Evolutionary conservation across 2,888 invertebrate genomes (phyloP), one percentile per base, ranked within the genome.

Genomic region (Drosophila sordidula): DNA sequence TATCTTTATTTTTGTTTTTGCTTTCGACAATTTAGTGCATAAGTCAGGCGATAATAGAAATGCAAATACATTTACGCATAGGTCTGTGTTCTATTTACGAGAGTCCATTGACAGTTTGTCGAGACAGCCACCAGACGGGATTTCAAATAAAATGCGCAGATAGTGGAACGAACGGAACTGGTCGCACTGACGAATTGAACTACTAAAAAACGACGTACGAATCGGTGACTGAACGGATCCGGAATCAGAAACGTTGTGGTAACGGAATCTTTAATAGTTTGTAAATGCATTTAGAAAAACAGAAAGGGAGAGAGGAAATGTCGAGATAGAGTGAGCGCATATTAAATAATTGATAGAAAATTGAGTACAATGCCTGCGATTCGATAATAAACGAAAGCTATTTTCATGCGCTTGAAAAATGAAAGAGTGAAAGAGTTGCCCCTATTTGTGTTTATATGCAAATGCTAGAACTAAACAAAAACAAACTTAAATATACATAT

Each of bases 91-190:
- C 47, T 63, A 44, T 57, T 69, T 34, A 65, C 50, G 41, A 8
- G 51, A 62, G 69, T 81, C 69, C 78, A 70, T 70, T 81, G 79
- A 65, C 70, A 78, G 82, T 65, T 64, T 75, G 64, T 44, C 45
- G 52, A 65, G 70, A 63, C 67, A n/a, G 22, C 1, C 50, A 14
- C 29, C 52, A 70, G 72, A 73, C 66, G 36, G 57, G 39, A 47
- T 14, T 11, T 36, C 9, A 25, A 36, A 32, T 38, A 12, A 25
- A 36, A 25, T 38, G 39, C 36, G 32, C 18, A 47, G 58, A 59
- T 73, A 59, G 54, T 56, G 32, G 4, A 34, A 34, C 34, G 34
- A 54, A 32, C 32, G 14, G 16, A 26, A 52, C 11, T 22, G 6
- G 14, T 1, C 18, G 18, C 2, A 18, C 2, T 18, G 18, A 18